Conservation (phyloP, 2,888 invertebrate genomes). For the Crocallis elinguaria region DNA sequence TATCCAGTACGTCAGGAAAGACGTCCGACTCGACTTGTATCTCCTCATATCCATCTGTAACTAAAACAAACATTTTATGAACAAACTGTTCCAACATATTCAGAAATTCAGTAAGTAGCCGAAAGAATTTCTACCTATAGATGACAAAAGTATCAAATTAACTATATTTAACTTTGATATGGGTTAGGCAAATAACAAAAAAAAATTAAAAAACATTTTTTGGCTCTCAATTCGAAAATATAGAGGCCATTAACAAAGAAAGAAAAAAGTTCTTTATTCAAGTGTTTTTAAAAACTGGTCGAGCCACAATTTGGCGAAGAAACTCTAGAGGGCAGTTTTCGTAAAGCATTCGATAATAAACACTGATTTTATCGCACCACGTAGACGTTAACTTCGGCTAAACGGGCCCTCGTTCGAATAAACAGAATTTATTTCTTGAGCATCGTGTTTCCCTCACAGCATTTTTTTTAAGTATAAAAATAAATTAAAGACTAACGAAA, state of each 20-base stretch:
- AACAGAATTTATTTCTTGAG: constrained; percentile 31
- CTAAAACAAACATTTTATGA: constrained; percentile 26
- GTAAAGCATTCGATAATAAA: constrained; percentile 45
- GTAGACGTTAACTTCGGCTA: constrained; percentile 45
- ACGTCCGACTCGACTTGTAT: constrained; percentile 60
- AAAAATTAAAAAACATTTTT: neutral
- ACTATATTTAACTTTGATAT: neutral
- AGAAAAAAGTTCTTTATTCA: too few species aligned
- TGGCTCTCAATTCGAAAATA: too few species aligned
- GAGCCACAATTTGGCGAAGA: neutral
- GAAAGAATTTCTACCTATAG: neutral
- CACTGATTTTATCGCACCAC: constrained; percentile 44
- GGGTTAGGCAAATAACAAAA: neutral
- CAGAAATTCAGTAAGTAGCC: neutral
- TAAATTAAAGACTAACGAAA: constrained; percentile 18
- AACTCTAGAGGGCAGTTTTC: constrained; percentile 3
- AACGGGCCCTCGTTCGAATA: constrained; percentile 24
- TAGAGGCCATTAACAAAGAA: too few species aligned
- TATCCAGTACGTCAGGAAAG: constrained; percentile 78
- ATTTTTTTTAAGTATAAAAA: constrained; percentile 16
- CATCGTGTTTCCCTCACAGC: neutral
- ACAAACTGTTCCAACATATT: constrained; percentile 1
- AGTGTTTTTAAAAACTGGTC: neutral
- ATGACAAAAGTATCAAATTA: neutral
- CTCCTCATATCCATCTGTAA: constrained; percentile 76